Evolutionary conservation across 2,797 vertebrate species (phyloP), one percentile per base, ranked within the genome.

Genomic region (Alcedo quadribrachys): DNA sequence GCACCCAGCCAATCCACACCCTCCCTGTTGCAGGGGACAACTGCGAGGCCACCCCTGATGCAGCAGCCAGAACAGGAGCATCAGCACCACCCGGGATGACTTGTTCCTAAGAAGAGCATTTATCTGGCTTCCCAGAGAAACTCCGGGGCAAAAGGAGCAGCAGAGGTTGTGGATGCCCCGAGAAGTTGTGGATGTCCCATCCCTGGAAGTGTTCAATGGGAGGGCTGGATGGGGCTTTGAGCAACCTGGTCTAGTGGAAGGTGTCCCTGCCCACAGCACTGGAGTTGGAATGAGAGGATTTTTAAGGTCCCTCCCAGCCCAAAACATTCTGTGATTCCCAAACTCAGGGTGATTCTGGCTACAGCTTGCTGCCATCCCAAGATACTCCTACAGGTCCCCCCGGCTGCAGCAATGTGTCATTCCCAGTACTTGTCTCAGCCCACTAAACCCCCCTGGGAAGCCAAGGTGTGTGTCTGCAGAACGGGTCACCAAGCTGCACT

Each of bases 321-420:
- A n/a, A 45, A 45, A 30, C 20, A 24, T 22, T 43, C 40, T 22
- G 13, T 32, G 42, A 45, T 24, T 33, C 40, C 28, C 18, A 12
- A 2, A 6, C n/a, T 11, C 48, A 16, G 11, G 6, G 28, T 16
- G 46, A 8, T 28, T 18, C 42, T 43, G 30, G 14, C 13, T 76
- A 5, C 30, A 22, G 20, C 1, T 2, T 6, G 25, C 14, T 58
- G 30, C 35, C 5, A 0, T 63, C 30, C 74, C 73, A 57, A 42
- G 32, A n/a, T 20, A 24, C 25, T 32, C 42, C 35, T 2, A 3
- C 0, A 6, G 19, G 33, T 32, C 17, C 40, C 58, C 15, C 7
- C 48, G 25, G 6, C 25, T 15, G 37, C 63, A 76, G 50, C 32
- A 33, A 3, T 0, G 1, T 14, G 16, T 53, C 42, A 28, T 32